Evolutionary conservation across 2,113 vertebrate species (phyloP).

Genomic region (Blennius ocellaris): DNA sequence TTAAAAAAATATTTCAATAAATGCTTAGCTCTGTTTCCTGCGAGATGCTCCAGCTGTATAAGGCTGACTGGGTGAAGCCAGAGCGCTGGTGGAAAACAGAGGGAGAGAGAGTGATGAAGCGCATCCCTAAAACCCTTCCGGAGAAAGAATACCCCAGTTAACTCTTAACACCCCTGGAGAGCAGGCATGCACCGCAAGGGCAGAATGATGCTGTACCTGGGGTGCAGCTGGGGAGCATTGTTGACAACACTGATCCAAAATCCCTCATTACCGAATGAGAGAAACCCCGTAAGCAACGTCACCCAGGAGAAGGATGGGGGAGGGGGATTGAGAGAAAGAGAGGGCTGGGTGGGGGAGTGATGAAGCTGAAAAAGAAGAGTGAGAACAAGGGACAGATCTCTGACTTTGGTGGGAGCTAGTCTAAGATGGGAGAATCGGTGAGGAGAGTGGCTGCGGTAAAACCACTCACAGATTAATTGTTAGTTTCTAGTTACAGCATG

Average conservation of each 20-base stretch:
- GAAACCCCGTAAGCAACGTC: conserved; percentile 70
- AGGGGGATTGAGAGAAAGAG: conserved; percentile 5
- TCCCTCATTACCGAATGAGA: conserved; percentile 75
- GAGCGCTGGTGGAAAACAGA: conserved; percentile 47
- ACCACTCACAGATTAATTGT: conserved; percentile 55
- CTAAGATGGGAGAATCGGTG: conserved; percentile 7
- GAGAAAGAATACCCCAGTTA: conserved; percentile 68
- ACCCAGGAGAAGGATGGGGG: conserved; percentile 61
- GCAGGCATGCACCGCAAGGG: conserved; percentile 48
- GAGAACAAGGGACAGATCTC: conserved; percentile 3
- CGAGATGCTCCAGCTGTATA: conserved; percentile 42
- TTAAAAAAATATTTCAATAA: conserved; percentile 78
- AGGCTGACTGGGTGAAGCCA: conserved; percentile 58
- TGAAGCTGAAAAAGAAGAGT: not conserved
- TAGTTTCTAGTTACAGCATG: conserved; percentile 63
- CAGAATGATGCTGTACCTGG: conserved; percentile 42
- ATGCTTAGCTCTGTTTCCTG: conserved; percentile 56
- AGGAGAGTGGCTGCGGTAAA: conserved; percentile 4
- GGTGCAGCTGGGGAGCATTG: conserved; percentile 57
- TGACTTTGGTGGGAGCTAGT: not conserved
- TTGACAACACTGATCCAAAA: conserved; percentile 76
- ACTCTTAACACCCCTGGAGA: conserved; percentile 66
- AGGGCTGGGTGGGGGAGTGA: not conserved
- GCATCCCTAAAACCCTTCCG: conserved; percentile 55
- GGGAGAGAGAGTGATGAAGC: conserved; percentile 54